These are phyloP conservation scores for Ciconia boyciana DNA, from an alignment of 2,113 vertebrate species.

Conservation along the genomic window DNA sequence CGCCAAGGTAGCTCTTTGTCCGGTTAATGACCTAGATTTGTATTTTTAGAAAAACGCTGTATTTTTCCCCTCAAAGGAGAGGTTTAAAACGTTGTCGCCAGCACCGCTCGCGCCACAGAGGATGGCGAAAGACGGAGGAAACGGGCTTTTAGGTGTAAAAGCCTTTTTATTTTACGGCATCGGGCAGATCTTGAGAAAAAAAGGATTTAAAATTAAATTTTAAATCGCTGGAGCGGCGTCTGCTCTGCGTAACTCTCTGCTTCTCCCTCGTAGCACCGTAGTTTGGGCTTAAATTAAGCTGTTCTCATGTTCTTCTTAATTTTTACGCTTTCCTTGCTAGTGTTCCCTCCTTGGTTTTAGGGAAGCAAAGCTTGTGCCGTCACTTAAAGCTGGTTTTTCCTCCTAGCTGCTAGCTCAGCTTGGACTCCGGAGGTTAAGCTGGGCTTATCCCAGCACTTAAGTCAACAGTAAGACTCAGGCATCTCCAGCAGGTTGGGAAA, in stretches of 20 bases:
- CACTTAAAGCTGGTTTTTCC: neutral
- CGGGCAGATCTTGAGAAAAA: neutral
- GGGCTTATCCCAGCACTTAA: neutral
- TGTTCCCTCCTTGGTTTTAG: neutral
- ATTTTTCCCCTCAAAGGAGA: neutral
- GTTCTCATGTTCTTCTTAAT: neutral
- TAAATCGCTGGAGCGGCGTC: neutral
- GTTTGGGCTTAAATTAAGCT: neutral
- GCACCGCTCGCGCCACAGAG: neutral
- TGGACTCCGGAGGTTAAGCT: neutral
- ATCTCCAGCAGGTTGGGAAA: neutral
- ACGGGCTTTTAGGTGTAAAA: neutral
- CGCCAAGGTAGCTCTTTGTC: neutral
- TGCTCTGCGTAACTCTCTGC: neutral
- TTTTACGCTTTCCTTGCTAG: neutral
- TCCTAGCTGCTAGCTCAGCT: neutral
- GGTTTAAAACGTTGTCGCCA: rapidly evolving
- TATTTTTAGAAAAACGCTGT: neutral
- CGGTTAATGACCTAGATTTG: neutral
- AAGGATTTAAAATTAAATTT: neutral
- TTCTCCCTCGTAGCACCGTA: neutral
- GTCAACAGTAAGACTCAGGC: too few relatives aligned
- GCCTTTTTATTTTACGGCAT: neutral
- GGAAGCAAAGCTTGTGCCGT: neutral
- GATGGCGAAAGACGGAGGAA: neutral